Evolutionary conservation across 2,113 vertebrate species (phyloP), one percentile per base, ranked within the genome.

Genomic region (Poeciliopsis occidentalis): DNA sequence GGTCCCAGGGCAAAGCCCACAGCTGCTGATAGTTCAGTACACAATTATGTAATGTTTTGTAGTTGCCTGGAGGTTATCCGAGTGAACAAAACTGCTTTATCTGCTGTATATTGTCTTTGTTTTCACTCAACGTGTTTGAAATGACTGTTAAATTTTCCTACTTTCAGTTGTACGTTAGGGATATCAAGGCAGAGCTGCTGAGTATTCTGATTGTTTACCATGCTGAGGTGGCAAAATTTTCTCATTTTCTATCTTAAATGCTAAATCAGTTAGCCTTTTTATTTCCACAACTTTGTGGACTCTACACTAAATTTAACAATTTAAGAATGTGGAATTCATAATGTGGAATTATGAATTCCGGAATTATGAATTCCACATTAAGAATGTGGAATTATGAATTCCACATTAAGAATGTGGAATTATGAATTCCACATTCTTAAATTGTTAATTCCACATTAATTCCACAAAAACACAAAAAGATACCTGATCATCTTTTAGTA

Each of bases 131-230:
- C 27, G 67, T 30, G 29, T 76, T 70, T 82, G 67, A 72, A 73
- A 73, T 64, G 12, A 41, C 26, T 75, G 31, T 71, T 85, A 37
- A 66, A 75, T 79, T 81, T 71, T 71, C 68, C 80, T 79, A 82
- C 74, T 85, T 87, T 71, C 12, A 67, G 64, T 32, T 61, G 17
- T 65, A 17, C 37, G n/a, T 61, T 54, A 24, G 22, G 60, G 67
- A 64, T 39, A 31, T 31, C 41, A 37, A 57, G 26, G 26, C 44
- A n/a, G 27, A 44, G 17, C 65, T 60, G 74, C 22, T 81, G 37
- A 41, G 27, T 22, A 29, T 60, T 12, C 31, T 22, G 51, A 22
- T 10, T 24, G 15, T 54, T 7, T 54, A 54, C 19, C 47, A 22
- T 54, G 47, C 47, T 54, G 47, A 54, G 19, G 19, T 54, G 47